A percentile compares a stretch with the other conserved stretches of the same genome.
Conservation (phyloP, 2,888 invertebrate species). For the Amphipyra tragopoginis region DNA sequence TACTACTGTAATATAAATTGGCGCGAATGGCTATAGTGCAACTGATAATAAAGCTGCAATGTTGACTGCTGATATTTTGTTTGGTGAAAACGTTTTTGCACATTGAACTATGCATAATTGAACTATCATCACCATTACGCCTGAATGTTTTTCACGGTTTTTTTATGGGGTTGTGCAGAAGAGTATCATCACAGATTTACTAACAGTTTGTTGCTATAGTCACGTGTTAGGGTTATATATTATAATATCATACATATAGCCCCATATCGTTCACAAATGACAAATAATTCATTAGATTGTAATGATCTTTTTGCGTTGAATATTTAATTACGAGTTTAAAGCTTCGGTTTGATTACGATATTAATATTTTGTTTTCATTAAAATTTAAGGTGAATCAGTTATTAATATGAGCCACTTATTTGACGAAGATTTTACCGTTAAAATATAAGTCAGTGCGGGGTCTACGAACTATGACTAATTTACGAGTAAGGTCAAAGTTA, state of each 20-base stretch:
- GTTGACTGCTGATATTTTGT: constrained; percentile 18
- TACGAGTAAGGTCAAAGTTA: constrained; percentile 48
- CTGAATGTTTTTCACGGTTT: too few species aligned
- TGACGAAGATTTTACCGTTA: constrained; percentile 42
- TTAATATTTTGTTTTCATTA: not conserved
- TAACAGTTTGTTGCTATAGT: too few species aligned
- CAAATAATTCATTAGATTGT: too few species aligned
- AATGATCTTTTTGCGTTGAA: too few species aligned
- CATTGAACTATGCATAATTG: too few species aligned
- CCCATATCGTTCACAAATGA: too few species aligned
- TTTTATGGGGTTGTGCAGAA: too few species aligned
- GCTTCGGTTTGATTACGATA: not conserved
- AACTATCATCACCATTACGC: too few species aligned
- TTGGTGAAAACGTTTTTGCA: constrained; percentile 4
- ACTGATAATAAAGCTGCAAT: constrained; percentile 39
- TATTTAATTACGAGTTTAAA: not conserved
- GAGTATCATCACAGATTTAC: too few species aligned
- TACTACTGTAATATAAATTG: constrained; percentile 26
- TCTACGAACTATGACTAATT: constrained; percentile 54
- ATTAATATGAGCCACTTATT: constrained; percentile 27
- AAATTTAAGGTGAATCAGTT: not conserved
- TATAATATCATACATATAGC: too few species aligned
- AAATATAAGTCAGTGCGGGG: constrained; percentile 36
- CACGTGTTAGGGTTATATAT: too few species aligned
- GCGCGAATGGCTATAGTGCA: constrained; percentile 27